These are phyloP conservation scores for Herpetotheres cachinnans DNA, from an alignment of 2,113 vertebrate genomes.

Conservation along the genomic window DNA sequence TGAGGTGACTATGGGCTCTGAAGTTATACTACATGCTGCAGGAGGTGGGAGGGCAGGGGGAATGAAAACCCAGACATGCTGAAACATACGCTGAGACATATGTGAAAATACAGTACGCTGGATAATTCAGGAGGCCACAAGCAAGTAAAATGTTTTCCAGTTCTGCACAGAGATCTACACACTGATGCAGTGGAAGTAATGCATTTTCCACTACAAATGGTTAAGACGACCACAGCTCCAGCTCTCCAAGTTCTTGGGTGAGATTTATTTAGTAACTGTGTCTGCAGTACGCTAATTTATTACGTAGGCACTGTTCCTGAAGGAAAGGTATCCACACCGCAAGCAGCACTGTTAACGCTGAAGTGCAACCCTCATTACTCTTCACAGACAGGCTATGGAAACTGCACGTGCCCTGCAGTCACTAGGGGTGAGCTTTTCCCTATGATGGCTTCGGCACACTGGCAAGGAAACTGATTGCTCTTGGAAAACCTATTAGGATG, in stretches of 20 bases:
- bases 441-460: not conserved
- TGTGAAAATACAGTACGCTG: not conserved
- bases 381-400: not conserved
- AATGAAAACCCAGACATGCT: not conserved
- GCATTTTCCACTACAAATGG: not conserved
- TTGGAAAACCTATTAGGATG: not conserved
- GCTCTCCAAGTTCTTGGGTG: not conserved
- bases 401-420: not conserved
- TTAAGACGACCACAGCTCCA: not conserved
- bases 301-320: not conserved
- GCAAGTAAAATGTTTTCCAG: not conserved
- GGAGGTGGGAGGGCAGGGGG: not conserved
- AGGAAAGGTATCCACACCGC: not conserved
- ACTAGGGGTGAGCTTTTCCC: not conserved
- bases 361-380: not conserved
- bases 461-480: not conserved
- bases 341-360: not conserved
- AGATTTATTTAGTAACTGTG: not conserved
- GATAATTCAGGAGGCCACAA: not conserved
- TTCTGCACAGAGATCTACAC: not conserved
- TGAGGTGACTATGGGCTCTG: not conserved
- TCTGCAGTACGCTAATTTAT: not conserved
- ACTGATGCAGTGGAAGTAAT: not conserved
- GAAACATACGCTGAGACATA: fast-evolving
- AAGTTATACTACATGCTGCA: not conserved